Conservation (phyloP, 2,797 vertebrate genomes). For the Chelon auratus region DNA sequence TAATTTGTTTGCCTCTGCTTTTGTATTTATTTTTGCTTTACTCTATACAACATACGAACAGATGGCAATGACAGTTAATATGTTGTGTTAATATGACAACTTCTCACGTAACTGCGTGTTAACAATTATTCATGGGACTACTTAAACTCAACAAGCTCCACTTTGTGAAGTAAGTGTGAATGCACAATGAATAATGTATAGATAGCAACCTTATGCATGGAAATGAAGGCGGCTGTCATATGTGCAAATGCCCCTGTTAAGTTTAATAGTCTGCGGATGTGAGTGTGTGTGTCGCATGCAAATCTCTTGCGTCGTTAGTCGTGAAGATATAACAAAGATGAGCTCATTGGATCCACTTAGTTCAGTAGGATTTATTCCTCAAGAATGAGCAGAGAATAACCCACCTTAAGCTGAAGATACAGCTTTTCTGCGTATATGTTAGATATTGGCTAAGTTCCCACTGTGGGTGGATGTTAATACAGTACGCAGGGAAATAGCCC, state of each 20-base stretch:
- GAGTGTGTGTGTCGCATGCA: slow-evolving; percentile 58
- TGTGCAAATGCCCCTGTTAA: slow-evolving; percentile 42
- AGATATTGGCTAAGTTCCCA: background rate
- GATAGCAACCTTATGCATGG: slow-evolving; percentile 18
- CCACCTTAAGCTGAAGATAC: background rate
- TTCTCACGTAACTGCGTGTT: slow-evolving; percentile 21
- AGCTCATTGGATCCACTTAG: slow-evolving; percentile 33
- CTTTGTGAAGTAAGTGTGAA: slow-evolving; percentile 42
- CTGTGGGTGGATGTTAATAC: background rate
- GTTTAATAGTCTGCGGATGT: slow-evolving; percentile 46
- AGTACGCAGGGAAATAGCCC: background rate
- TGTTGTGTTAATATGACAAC: slow-evolving; percentile 25
- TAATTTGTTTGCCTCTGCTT: background rate
- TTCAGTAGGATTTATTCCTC: slow-evolving; percentile 53
- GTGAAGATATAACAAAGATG: slow-evolving; percentile 43
- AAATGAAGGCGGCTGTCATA: slow-evolving; percentile 37
- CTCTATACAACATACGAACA: slow-evolving; percentile 3
- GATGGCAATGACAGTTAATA: slow-evolving; percentile 15
- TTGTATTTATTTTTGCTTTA: background rate
- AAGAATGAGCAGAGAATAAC: slow-evolving; percentile 47
- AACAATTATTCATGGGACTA: slow-evolving; percentile 55
- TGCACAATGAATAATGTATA: slow-evolving; percentile 60
- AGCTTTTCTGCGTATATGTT: slow-evolving; percentile 13
- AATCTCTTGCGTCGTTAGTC: slow-evolving; percentile 55
- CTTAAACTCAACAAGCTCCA: slow-evolving; percentile 47